Conservation (phyloP, 2,797 vertebrate genomes). For the Meda fulgida region DNA sequence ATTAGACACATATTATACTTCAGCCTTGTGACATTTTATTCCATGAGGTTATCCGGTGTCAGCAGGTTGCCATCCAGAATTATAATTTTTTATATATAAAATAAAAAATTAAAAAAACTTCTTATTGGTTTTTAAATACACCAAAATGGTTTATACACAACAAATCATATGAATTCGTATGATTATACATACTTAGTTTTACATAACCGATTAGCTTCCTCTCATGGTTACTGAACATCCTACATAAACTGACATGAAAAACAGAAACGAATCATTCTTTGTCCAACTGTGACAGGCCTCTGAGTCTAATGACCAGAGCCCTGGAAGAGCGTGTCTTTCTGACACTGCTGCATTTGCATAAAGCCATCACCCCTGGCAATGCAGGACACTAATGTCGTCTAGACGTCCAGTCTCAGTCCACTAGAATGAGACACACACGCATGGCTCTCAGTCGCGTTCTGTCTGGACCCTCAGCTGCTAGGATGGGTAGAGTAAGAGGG, state of each 20-base stretch:
- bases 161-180: too few relatives aligned
- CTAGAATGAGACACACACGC: conserved; percentile 75
- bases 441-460: conserved; percentile 13
- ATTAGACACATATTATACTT: not conserved
- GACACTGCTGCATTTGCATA: conserved; percentile 85
- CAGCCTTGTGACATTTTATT: not conserved
- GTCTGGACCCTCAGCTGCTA: conserved; percentile 50
- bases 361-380: conserved; percentile 85
- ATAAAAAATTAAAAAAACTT: not conserved
- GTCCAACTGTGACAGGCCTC: conserved; percentile 40
- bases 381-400: conserved; percentile 87
- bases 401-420: conserved; percentile 88
- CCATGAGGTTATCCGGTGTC: not conserved
- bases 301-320: conserved; percentile 74
- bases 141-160: too few relatives aligned
- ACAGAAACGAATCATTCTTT: conserved; percentile 3
- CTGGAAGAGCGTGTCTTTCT: conserved; percentile 74
- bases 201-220: not conserved
- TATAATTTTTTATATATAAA: too few relatives aligned
- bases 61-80: not conserved
- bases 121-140: not conserved
- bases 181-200: not conserved
- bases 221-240: not conserved
- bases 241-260: not conserved
- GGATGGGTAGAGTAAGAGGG: conserved; percentile 14